Evolutionary conservation across 2,113 vertebrate species (phyloP), one percentile per base, ranked within the genome.

Genomic region (Poeciliopsis occidentalis): DNA sequence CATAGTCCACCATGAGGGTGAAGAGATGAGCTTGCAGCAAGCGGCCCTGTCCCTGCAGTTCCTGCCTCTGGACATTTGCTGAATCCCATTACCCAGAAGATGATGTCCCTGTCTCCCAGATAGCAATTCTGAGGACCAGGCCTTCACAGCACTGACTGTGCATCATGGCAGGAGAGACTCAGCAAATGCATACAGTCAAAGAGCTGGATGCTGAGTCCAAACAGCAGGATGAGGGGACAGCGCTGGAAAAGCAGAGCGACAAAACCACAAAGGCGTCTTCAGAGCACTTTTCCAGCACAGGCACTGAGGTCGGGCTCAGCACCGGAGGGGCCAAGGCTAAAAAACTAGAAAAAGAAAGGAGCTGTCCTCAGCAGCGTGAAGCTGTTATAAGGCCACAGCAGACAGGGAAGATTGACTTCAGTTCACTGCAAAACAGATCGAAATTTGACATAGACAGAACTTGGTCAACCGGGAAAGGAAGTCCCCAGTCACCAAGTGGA

Each of bases 111-210:
- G 88, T 93, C 87, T 69, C 69, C 89, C 90, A 92, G 91, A 91
- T 88, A 83, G 60, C 87, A 86, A 86, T 80, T 84, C 94, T 92
- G 93, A 93, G 91, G 91, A 94, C 85, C 88, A 88, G 88, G 87
- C 81, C 93, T 89, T 91, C 87, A 85, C 85, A 86, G 88, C 87
- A 91, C 89, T 71, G 83, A 87, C 85, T 84, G 80, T 85, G 94
- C 93, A 96, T 91, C 95, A 96, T 96, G 96, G 96, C 96, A 83
- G 95, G 96, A 96, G 96, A 97, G 93, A 95, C 93, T 92, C 95
- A 95, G 93, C 95, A 92, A 92, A 93, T 88, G 87, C 95, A 93
- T 77, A 88, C 91, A 81, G 92, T 95, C 86, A 88, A 94, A 67
- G 89, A 95, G 81, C 88, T 94, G 71, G 94, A 95, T 87, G 64